These are phyloP conservation scores for Eupithecia insigniata DNA, from an alignment of 2,888 invertebrate genomes.

Conservation along the genomic window DNA sequence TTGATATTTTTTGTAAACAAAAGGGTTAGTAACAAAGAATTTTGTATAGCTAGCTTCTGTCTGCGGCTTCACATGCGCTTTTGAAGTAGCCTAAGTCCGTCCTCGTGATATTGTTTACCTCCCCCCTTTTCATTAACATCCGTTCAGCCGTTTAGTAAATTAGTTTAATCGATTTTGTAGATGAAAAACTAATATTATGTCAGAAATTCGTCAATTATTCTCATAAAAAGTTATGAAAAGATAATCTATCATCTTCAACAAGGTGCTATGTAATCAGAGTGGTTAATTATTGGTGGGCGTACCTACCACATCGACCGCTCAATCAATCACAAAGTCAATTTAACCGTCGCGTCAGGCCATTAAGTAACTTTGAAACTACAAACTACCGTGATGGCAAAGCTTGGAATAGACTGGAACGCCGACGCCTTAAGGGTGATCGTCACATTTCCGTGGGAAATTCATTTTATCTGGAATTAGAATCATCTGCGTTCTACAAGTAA, in stretches of 20 bases:
- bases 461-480: not conserved
- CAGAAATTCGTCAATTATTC: not conserved
- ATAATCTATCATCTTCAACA: slow-evolving; percentile 26
- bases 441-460: not conserved
- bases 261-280: slow-evolving; percentile 25
- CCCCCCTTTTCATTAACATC: no score
- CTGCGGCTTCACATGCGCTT: no score
- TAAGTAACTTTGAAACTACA: slow-evolving; percentile 40
- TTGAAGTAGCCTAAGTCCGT: no score
- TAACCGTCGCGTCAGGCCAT: slow-evolving; percentile 49
- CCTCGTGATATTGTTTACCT: no score
- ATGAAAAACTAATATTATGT: not conserved
- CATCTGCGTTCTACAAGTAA: not conserved
- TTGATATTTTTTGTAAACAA: no score
- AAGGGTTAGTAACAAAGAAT: no score
- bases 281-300: slow-evolving; percentile 36
- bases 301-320: slow-evolving; percentile 38
- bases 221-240: slow-evolving; percentile 19
- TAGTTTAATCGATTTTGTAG: not conserved
- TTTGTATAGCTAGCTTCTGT: no score
- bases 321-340: slow-evolving; percentile 53
- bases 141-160: no score
- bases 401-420: not conserved
- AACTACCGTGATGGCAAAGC: no score
- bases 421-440: slow-evolving; percentile 1